A percentile compares a stretch with the other conserved stretches of the same genome.
phyloP scores from a whole-genome alignment of 1,140 invertebrate species.

The Drosophila obscura region DNA sequence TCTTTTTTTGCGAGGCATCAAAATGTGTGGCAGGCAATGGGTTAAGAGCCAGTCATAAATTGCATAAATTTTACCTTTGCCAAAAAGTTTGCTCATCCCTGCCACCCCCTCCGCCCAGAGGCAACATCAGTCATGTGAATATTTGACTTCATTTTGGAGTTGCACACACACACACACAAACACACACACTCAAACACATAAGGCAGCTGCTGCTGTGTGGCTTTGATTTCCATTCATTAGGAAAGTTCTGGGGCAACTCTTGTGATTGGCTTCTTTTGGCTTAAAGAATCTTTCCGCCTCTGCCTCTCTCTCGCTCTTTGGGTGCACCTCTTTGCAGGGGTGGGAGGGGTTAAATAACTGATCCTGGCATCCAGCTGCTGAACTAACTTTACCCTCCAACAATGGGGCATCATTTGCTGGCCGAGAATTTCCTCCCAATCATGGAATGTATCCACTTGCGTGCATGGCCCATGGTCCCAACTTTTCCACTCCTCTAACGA shows the following conservation, averaged over 20 bases:
- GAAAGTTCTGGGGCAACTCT: constrained; percentile 28
- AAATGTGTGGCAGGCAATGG: not conserved
- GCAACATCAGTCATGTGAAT: not conserved
- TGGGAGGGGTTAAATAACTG: too few relatives aligned
- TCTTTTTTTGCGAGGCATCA: too few relatives aligned
- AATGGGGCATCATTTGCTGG: constrained; percentile 44
- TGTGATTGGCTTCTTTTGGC: too few relatives aligned
- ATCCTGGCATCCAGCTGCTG: too few relatives aligned
- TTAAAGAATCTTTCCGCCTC: too few relatives aligned
- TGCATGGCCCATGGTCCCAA: not conserved
- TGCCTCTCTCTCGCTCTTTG: too few relatives aligned
- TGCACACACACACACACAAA: not conserved
- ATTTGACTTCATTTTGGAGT: too few relatives aligned
- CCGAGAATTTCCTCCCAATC: not conserved
- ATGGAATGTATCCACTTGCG: constrained; percentile 13
- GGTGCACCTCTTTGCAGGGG: too few relatives aligned
- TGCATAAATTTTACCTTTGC: constrained; percentile 43
- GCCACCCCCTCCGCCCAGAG: too few relatives aligned
- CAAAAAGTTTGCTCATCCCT: constrained; percentile 26
- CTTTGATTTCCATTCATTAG: constrained; percentile 28
- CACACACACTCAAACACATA: not conserved
- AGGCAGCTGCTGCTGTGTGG: constrained; percentile 2
- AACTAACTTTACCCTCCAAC: not conserved
- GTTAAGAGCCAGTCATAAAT: constrained; percentile 50
- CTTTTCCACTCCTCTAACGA: constrained; percentile 44